Conservation (phyloP, 2,888 invertebrate species). For the Hypsopygia costalis region DNA sequence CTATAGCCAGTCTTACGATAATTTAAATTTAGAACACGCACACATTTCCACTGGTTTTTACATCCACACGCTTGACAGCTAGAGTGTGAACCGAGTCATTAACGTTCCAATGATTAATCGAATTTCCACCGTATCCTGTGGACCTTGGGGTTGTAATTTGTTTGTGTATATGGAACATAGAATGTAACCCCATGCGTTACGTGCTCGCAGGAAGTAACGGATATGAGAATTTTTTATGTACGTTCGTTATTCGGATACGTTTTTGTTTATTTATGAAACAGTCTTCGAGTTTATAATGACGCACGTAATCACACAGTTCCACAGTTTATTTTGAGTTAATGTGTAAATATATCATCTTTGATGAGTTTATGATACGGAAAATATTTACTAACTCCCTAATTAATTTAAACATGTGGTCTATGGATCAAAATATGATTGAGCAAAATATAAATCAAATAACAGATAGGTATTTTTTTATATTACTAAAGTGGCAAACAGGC, state of each 20-base stretch:
- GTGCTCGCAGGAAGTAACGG: conserved; percentile 58
- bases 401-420: too few species aligned
- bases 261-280: conserved; percentile 57
- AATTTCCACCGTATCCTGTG: conserved; percentile 22
- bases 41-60: conserved; percentile 21
- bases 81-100: conserved; percentile 34
- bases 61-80: conserved; percentile 21
- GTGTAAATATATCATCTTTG: too few species aligned
- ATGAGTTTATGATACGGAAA: too few species aligned
- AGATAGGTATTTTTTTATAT: too few species aligned
- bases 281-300: conserved; percentile 3
- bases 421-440: too few species aligned
- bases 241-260: conserved; percentile 53
- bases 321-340: too few species aligned
- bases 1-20: conserved; percentile 19
- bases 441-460: too few species aligned
- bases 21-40: conserved; percentile 42
- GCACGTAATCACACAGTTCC: not conserved
- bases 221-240: conserved; percentile 64
- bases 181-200: conserved; percentile 38
- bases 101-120: conserved; percentile 14
- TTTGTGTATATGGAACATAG: conserved; percentile 17
- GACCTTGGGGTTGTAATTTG: conserved; percentile 25
- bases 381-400: too few species aligned
- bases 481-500: too few species aligned